Evolutionary conservation across 2,113 vertebrate genomes (phyloP).

Genomic region (Stomatorhinus ivindoensis): DNA sequence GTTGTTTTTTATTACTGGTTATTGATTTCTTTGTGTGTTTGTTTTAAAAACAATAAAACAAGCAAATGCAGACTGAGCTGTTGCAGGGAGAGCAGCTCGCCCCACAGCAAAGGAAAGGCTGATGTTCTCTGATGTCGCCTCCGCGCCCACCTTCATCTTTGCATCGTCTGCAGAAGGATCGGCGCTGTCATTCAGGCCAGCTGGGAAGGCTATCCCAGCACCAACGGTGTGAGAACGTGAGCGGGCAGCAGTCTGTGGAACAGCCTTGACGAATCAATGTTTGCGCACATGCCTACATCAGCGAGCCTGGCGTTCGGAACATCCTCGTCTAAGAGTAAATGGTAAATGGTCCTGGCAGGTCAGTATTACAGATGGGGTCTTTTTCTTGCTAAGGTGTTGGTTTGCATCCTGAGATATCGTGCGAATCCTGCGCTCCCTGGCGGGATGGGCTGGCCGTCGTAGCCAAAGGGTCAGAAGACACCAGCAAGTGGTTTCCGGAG

Average conservation of each 20-base stretch:
- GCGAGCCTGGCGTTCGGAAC: not conserved
- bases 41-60: not conserved
- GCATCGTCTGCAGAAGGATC: not conserved
- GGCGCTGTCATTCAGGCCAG: not conserved
- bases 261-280: not conserved
- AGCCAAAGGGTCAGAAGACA: not conserved
- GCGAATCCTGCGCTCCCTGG: not conserved
- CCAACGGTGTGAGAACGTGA: not conserved
- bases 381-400: not conserved
- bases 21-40: not conserved
- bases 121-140: not conserved
- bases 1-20: not conserved
- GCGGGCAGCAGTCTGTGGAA: not conserved
- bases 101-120: not conserved
- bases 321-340: not conserved
- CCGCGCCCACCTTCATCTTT: not conserved
- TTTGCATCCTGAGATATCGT: not conserved
- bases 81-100: not conserved
- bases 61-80: not conserved
- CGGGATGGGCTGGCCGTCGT: not conserved
- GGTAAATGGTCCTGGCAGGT: not conserved
- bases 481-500: not conserved
- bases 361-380: not conserved
- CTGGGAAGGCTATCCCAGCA: not conserved
- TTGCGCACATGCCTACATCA: not conserved